A percentile compares a stretch with the other conserved stretches of the same genome.
phyloP scores from a whole-genome alignment of 2,888 invertebrate species.

The Tenthredo amoena region DNA sequence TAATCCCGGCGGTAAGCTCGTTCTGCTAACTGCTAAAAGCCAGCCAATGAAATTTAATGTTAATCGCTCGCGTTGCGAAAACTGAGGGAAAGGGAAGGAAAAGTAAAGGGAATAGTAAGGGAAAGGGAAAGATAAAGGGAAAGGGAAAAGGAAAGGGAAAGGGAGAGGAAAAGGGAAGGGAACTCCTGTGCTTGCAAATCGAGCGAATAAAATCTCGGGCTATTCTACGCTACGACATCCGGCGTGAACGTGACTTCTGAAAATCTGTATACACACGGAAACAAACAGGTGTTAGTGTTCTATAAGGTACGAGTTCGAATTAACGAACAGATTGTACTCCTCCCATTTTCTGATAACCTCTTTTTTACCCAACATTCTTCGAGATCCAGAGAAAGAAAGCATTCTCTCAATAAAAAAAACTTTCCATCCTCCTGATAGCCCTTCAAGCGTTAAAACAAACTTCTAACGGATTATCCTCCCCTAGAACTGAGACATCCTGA shows the following conservation, averaged over 20 bases:
- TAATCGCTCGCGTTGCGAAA: constrained; percentile 59
- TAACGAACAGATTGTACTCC: constrained; percentile 32
- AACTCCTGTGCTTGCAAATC: constrained; percentile 42
- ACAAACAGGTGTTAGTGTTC: not conserved
- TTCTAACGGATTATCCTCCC: constrained; percentile 19
- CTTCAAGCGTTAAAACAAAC: constrained; percentile 3
- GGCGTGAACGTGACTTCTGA: constrained; percentile 20
- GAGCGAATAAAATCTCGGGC: constrained; percentile 44
- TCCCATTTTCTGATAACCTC: not conserved
- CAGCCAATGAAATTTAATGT: constrained; percentile 65
- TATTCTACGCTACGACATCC: constrained; percentile 39
- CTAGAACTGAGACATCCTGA: not conserved
- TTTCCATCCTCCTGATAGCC: not conserved
- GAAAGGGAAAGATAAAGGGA: not conserved
- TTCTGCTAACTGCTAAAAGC: constrained; percentile 61
- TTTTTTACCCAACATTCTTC: not conserved
- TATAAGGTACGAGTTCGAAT: not conserved
- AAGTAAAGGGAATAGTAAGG: not conserved
- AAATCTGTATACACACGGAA: not conserved
- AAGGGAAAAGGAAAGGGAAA: not conserved
- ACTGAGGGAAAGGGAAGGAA: not conserved
- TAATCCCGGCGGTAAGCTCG: constrained; percentile 64
- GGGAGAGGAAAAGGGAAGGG: not conserved
- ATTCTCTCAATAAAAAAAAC: constrained; percentile 38
- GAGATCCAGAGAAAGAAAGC: not conserved